Evolutionary conservation across 2,888 invertebrate genomes (phyloP).

Genomic region (Drosophila austrosaltans): DNA sequence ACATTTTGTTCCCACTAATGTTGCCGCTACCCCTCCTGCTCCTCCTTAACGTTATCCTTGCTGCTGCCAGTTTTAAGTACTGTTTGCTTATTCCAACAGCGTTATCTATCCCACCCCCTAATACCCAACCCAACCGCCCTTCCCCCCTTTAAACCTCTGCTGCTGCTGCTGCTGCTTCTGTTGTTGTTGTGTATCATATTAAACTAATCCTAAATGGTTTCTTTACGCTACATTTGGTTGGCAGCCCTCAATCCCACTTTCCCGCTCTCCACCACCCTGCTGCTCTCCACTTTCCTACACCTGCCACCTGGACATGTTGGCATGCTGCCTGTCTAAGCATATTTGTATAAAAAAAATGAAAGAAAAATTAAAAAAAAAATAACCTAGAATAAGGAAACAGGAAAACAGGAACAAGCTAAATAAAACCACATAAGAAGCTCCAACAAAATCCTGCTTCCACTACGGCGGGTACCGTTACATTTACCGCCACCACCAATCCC

Average conservation of each 20-base stretch:
- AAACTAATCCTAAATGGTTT: slow-evolving; percentile 83
- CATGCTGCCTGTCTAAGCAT: slow-evolving; percentile 45
- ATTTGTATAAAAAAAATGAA: slow-evolving; percentile 17
- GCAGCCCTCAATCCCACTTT: slow-evolving; percentile 40
- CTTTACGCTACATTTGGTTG: slow-evolving; percentile 81
- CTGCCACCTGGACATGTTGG: slow-evolving; percentile 41
- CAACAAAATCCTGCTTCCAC: neutral
- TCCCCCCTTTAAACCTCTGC: neutral
- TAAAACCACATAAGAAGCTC: neutral
- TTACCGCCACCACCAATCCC: neutral
- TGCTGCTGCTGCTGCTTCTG: neutral
- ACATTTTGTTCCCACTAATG: slow-evolving; percentile 61
- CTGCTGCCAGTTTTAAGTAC: slow-evolving; percentile 71
- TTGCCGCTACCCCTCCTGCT: neutral
- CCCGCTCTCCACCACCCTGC: neutral
- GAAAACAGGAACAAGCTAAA: too few relatives aligned
- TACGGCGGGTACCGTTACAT: neutral
- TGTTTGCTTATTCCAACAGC: slow-evolving; percentile 81
- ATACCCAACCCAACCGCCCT: neutral
- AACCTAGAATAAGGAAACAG: neutral
- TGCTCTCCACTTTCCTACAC: slow-evolving; percentile 19
- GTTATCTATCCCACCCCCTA: slow-evolving; percentile 59
- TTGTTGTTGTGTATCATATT: slow-evolving; percentile 75
- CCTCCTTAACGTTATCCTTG: neutral
- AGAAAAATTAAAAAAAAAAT: slow-evolving; percentile 47